These are phyloP conservation scores for Eupithecia exiguata DNA, from an alignment of 2,888 invertebrate species.

Conservation along the genomic window DNA sequence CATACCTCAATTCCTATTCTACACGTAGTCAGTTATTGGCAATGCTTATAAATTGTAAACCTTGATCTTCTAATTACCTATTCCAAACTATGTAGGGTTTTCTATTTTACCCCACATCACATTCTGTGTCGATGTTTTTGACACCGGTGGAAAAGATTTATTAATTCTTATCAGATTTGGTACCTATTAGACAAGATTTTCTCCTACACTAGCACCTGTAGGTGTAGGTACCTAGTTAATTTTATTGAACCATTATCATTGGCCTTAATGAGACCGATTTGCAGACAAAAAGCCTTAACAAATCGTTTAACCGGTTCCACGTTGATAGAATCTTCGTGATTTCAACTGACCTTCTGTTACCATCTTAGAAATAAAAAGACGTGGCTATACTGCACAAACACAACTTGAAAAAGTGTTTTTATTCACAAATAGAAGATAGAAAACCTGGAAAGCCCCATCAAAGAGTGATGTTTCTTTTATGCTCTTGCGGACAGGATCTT, in stretches of 20 bases:
- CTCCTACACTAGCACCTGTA: no score
- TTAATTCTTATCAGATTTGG: background rate
- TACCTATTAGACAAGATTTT: background rate
- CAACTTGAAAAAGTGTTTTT: background rate
- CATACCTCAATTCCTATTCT: background rate
- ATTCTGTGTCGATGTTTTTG: no score
- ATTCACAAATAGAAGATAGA: background rate
- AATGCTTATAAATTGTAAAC: background rate
- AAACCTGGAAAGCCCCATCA: background rate
- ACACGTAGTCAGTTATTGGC: no score
- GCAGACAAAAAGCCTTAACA: conserved; percentile 3
- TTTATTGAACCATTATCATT: conserved; percentile 25
- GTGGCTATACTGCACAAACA: background rate
- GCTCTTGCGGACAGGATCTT: background rate
- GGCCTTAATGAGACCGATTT: conserved; percentile 26
- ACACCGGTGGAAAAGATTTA: background rate
- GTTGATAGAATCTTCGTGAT: conserved; percentile 20
- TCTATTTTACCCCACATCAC: background rate
- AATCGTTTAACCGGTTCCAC: conserved; percentile 6
- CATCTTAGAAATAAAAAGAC: background rate
- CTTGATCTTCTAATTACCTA: background rate
- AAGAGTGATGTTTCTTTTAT: background rate
- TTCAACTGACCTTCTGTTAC: conserved; percentile 5
- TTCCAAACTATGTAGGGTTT: background rate
- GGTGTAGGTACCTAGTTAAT: background rate